Evolutionary conservation across 2,888 invertebrate species (phyloP).

Genomic region (Agrilus cyanescens): DNA sequence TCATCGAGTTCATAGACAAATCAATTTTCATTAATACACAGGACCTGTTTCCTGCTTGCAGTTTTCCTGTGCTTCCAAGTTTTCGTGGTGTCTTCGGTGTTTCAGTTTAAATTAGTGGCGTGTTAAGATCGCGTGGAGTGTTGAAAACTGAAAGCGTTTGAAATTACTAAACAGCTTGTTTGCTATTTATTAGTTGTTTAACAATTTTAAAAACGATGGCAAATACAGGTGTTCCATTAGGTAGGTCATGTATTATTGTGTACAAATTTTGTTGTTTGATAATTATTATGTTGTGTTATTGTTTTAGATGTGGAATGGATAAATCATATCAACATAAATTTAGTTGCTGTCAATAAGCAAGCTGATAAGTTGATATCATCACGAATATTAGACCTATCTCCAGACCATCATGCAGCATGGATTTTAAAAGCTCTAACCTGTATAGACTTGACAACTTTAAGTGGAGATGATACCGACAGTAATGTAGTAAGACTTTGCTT

Average conservation of each 20-base stretch:
- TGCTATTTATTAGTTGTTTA: too few species aligned
- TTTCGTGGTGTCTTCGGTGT: too few species aligned
- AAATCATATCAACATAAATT: slow-evolving; percentile 41
- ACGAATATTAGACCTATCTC: slow-evolving; percentile 33
- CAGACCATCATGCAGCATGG: slow-evolving; percentile 54
- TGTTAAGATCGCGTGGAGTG: too few species aligned
- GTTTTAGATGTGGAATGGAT: slow-evolving; percentile 39
- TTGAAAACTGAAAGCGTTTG: too few species aligned
- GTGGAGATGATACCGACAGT: slow-evolving; percentile 66
- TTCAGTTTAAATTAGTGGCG: too few species aligned
- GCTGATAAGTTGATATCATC: slow-evolving; percentile 38
- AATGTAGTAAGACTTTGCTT: slow-evolving; percentile 72
- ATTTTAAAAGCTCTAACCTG: slow-evolving; percentile 69
- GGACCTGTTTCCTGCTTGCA: too few species aligned
- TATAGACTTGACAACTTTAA: slow-evolving; percentile 87
- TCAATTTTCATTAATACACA: too few species aligned
- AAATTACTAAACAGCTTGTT: too few species aligned
- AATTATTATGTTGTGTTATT: slow-evolving; percentile 3
- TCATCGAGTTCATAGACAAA: too few species aligned
- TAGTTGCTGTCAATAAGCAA: slow-evolving; percentile 43
- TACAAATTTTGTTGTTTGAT: slow-evolving; percentile 4
- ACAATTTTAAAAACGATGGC: slow-evolving; percentile 1
- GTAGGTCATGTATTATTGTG: slow-evolving; percentile 16
- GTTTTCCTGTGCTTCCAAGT: too few species aligned
- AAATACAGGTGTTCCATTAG: slow-evolving; percentile 30